Percentiles rank a stretch among this genome's conserved stretches.
Evolutionary conservation across 2,888 invertebrate genomes (phyloP).

Genomic region (Himalopsyche kuldschensis): DNA sequence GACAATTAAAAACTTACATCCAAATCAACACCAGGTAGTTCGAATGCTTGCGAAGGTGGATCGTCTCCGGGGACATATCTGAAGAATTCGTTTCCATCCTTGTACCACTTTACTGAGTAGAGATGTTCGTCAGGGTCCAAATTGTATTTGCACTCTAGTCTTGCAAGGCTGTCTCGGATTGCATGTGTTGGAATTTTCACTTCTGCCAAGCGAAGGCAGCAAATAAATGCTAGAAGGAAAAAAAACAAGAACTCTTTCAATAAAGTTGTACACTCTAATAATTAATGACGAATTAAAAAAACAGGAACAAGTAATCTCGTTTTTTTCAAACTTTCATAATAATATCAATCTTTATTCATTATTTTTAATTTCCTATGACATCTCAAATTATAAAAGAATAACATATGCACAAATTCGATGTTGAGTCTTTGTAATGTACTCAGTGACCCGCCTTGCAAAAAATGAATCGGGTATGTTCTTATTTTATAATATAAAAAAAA

Average conservation of each 20-base stretch:
- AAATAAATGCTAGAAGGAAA: constrained; percentile 46
- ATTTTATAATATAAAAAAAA: too few species aligned
- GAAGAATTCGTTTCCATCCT: constrained; percentile 76
- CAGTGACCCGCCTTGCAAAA: too few species aligned
- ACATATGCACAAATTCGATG: too few species aligned
- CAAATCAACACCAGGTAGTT: constrained; percentile 69
- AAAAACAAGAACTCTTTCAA: background rate
- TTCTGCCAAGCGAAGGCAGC: constrained; percentile 64
- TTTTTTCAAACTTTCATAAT: too few species aligned
- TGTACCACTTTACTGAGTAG: constrained; percentile 80
- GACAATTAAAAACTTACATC: constrained; percentile 62
- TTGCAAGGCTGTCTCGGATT: constrained; percentile 66
- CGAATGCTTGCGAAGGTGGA: constrained; percentile 71
- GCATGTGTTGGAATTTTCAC: constrained; percentile 71
- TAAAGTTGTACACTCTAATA: background rate
- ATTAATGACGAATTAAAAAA: background rate
- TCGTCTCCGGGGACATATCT: constrained; percentile 72
- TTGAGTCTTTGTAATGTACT: too few species aligned
- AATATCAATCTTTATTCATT: too few species aligned
- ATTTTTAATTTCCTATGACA: too few species aligned
- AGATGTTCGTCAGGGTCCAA: constrained; percentile 68
- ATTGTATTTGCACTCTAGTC: constrained; percentile 72
- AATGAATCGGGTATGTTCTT: too few species aligned
- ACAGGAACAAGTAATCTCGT: background rate
- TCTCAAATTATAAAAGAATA: too few species aligned